These are phyloP conservation scores for Indri indri DNA, from an alignment of 2,113 vertebrate species.

Conservation along the genomic window DNA sequence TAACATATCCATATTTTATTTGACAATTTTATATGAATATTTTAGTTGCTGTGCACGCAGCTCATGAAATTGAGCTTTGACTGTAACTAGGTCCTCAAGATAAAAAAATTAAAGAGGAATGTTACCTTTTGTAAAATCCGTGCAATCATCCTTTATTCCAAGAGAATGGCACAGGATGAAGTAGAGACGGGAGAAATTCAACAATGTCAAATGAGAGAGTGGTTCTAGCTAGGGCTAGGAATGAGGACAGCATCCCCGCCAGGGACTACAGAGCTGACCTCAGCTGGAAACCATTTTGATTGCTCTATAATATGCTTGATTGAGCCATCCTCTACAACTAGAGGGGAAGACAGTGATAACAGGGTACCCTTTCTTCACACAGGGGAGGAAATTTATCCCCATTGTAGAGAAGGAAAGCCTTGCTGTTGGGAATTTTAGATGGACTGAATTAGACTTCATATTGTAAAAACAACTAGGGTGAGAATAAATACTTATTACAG, in stretches of 20 bases:
- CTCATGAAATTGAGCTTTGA: not conserved
- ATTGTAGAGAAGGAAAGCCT: not conserved
- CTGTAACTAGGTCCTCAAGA: not conserved
- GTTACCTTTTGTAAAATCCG: not conserved
- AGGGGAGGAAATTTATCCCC: not conserved
- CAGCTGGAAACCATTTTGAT: not conserved
- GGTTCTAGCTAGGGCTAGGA: not conserved
- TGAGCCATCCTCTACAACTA: not conserved
- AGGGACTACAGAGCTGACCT: not conserved
- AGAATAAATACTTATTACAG: not conserved
- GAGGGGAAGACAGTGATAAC: not conserved
- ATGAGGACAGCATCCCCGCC: not conserved
- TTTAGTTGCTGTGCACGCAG: not conserved
- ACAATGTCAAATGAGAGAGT: not conserved
- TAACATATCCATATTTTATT: not conserved
- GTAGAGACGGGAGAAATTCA: not conserved
- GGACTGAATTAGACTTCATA: not conserved
- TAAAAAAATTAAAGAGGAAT: not conserved
- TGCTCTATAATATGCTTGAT: not conserved
- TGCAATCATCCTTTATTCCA: not conserved
- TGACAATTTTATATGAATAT: not conserved
- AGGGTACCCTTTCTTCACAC: not conserved
- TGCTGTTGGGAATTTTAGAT: not conserved
- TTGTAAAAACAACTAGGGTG: not conserved
- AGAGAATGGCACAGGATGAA: not conserved